Conservation (phyloP, 1,140 invertebrate genomes). For the fruit fly (Drosophila melanogaster) region Release_6_plus_ISO1_MT NT_033777.3:24171001-24171500, state of each 20-base stretch:
- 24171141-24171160: slow-evolving; percentile 74
- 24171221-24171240: slow-evolving; percentile 33
- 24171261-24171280: background rate
- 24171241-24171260: slow-evolving; percentile 26
- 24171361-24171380: background rate
- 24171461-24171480: background rate
- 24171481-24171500: background rate
- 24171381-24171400: background rate
- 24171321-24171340: background rate
- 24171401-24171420: too few species aligned
- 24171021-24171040: slow-evolving; percentile 37
- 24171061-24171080: slow-evolving; percentile 60
- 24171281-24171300: slow-evolving; percentile 2
- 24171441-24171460: background rate
- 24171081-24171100: slow-evolving; percentile 69
- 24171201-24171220: slow-evolving; percentile 42
- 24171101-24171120: slow-evolving; percentile 78
- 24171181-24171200: slow-evolving; percentile 66
- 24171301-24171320: background rate
- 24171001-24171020: slow-evolving; percentile 68
- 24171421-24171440: too few species aligned
- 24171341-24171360: background rate
- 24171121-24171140: slow-evolving; percentile 67
- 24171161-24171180: slow-evolving; percentile 67
- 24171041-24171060: slow-evolving; percentile 51